Conservation (phyloP, 2,797 vertebrate genomes). For the Synaphobranchus kaupii region DNA sequence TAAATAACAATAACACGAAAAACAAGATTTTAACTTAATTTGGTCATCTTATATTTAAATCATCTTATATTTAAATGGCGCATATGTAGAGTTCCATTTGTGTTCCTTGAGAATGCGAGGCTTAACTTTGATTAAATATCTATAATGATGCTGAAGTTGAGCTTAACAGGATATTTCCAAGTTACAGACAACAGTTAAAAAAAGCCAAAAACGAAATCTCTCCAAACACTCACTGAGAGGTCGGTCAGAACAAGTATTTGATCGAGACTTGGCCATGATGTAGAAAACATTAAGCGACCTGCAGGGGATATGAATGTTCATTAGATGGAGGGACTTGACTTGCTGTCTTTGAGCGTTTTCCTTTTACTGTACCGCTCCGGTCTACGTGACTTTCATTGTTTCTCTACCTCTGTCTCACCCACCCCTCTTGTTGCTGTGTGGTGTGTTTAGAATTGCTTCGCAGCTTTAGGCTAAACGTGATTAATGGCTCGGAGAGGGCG, state of each 20-base stretch:
- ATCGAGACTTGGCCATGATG: slow-evolving; percentile 3
- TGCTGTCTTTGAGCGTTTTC: background rate
- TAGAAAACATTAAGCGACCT: background rate
- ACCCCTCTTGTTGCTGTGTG: slow-evolving; percentile 21
- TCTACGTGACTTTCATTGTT: slow-evolving; percentile 15
- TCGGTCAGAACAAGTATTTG: background rate
- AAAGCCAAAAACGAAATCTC: background rate
- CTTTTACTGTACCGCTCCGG: background rate
- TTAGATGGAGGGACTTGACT: background rate
- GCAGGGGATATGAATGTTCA: background rate
- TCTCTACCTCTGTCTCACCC: background rate
- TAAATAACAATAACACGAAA: background rate
- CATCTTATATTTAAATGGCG: too few relatives aligned
- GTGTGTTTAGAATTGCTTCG: slow-evolving; percentile 22
- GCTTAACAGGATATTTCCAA: slow-evolving; percentile 2
- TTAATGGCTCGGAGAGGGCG: slow-evolving; percentile 28
- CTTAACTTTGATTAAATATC: background rate
- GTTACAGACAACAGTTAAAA: background rate
- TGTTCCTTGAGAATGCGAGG: background rate
- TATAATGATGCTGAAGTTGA: background rate
- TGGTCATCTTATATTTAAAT: background rate
- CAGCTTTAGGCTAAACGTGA: slow-evolving; percentile 36
- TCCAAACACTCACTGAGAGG: background rate
- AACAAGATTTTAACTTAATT: background rate
- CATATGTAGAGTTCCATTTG: background rate